Conservation (phyloP, 2,113 vertebrate genomes). For the Mugil cephalus region DNA sequence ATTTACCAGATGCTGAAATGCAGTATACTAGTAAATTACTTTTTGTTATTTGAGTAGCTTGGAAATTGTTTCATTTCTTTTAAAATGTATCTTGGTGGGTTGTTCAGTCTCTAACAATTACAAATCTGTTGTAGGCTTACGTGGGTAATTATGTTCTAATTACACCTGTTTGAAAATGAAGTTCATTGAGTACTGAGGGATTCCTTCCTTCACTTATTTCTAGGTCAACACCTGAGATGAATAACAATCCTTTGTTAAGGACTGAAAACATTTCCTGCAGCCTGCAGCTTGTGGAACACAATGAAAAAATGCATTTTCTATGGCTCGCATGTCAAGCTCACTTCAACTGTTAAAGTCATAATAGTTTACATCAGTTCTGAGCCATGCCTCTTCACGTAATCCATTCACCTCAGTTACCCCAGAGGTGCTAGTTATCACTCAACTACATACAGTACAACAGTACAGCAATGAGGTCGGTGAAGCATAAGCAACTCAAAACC, state of each 20-base stretch:
- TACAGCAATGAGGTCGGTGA: too few species aligned
- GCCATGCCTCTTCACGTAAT: background rate
- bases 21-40: background rate
- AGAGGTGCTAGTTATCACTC: background rate
- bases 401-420: background rate
- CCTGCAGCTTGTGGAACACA: background rate
- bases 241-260: constrained; percentile 6
- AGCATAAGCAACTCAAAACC: too few species aligned
- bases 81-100: background rate
- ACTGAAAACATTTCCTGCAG: constrained; percentile 1
- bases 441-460: background rate
- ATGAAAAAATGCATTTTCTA: constrained; percentile 6
- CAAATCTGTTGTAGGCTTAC: background rate
- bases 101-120: background rate
- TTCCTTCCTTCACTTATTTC: constrained; percentile 17
- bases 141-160: constrained; percentile 33
- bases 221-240: constrained; percentile 21
- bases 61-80: background rate
- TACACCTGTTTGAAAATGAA: constrained; percentile 24
- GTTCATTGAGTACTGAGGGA: constrained; percentile 14
- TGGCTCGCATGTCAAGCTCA: background rate
- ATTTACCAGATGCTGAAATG: background rate
- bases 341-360: constrained; percentile 34
- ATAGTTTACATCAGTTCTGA: constrained; percentile 3
- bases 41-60: background rate